phyloP scores from a whole-genome alignment of 2,888 invertebrate genomes.

The Coelopa pilipes region DNA sequence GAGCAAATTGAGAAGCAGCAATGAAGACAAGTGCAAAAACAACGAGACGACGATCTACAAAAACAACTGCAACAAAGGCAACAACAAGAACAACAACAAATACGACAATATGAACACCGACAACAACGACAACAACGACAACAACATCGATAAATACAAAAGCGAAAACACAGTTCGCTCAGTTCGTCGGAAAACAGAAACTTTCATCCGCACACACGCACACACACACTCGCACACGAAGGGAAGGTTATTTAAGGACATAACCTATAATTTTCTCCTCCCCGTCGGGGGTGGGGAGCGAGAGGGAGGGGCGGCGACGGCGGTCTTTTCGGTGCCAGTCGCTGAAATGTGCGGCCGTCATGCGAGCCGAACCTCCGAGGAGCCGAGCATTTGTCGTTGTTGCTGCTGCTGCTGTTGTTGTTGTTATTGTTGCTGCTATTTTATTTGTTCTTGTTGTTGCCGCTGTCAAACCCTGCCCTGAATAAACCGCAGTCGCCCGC shows the following conservation, averaged over 20 bases:
- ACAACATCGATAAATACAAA: not conserved
- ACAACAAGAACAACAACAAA: not conserved
- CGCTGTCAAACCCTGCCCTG: too few relatives aligned
- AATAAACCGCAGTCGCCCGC: too few relatives aligned
- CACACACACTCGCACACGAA: constrained; percentile 36
- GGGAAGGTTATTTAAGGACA: constrained; percentile 47
- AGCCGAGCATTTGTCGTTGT: too few relatives aligned
- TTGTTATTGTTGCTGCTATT: too few relatives aligned
- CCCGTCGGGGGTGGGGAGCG: not conserved
- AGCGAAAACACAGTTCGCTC: not conserved
- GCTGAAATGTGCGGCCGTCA: constrained; percentile 60
- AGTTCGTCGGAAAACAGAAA: not conserved
- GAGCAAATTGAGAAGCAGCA: too few relatives aligned
- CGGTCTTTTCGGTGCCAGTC: constrained; percentile 53
- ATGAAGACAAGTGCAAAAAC: not conserved
- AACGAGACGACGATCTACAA: not conserved
- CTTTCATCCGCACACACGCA: not conserved
- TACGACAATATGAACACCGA: not conserved
- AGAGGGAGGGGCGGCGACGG: not conserved
- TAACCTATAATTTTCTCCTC: constrained; percentile 55
- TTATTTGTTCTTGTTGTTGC: too few relatives aligned
- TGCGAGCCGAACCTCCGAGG: constrained; percentile 54
- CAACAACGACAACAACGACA: constrained; percentile 16
- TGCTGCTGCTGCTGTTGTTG: too few relatives aligned
- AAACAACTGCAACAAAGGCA: not conserved